Evolutionary conservation across 2,113 vertebrate genomes (phyloP).

Genomic region (Pomatostomus ruficeps): DNA sequence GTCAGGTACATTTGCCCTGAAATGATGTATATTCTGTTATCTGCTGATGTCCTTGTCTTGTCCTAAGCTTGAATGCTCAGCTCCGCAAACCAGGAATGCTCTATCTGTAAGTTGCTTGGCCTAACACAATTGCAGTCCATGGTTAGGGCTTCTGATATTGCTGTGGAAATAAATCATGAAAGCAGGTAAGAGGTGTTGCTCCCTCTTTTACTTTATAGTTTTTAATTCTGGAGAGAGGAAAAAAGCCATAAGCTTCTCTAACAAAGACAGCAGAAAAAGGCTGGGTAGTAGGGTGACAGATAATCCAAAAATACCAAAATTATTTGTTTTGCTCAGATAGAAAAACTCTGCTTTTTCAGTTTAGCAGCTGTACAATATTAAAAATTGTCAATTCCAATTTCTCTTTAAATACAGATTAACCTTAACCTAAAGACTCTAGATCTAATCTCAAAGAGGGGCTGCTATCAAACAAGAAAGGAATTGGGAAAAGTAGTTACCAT

Average conservation of each 20-base stretch:
- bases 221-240: not conserved
- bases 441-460: not conserved
- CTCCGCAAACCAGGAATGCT: not conserved
- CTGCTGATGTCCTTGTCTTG: not conserved
- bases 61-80: not conserved
- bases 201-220: not conserved
- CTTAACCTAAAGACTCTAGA: not conserved
- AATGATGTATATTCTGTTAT: not conserved
- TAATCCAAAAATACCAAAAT: not conserved
- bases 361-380: not conserved
- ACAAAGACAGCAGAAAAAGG: not conserved
- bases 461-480: not conserved
- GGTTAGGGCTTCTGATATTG: not conserved
- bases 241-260: not conserved
- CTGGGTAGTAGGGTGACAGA: not conserved
- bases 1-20: not conserved
- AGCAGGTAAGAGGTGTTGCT: not conserved
- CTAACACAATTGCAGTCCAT: not conserved
- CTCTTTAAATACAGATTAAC: not conserved
- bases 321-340: not conserved
- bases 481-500: not conserved
- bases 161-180: not conserved
- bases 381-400: not conserved
- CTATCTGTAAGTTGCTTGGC: rapidly evolving
- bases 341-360: not conserved